Percentiles rank a stretch among this genome's conserved stretches.
Evolutionary conservation across 1,140 invertebrate species (phyloP).

Genomic region (Drosophila watanabei): DNA sequence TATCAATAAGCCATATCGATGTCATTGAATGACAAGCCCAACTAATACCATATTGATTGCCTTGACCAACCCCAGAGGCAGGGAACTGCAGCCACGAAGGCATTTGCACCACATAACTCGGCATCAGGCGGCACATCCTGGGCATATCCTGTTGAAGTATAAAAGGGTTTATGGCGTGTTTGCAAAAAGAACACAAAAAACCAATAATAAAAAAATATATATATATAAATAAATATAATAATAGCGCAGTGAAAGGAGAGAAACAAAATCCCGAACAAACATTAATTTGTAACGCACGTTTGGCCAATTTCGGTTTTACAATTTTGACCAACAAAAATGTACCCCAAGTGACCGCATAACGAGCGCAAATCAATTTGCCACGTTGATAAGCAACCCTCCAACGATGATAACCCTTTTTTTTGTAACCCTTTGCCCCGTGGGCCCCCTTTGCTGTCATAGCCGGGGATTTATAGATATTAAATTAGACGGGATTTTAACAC

Average conservation of each 20-base stretch:
- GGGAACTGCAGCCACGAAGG: conserved; percentile 28
- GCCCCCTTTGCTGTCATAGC: conserved; percentile 55
- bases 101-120: conserved; percentile 81
- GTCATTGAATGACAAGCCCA: conserved; percentile 73
- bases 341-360: conserved; percentile 82
- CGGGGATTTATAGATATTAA: conserved; percentile 81
- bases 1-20: conserved; percentile 71
- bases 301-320: conserved; percentile 79
- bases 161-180: conserved; percentile 83
- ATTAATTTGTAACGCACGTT: conserved; percentile 84
- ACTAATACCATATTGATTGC: conserved; percentile 81
- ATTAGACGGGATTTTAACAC: conserved; percentile 78
- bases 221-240: conserved; percentile 46
- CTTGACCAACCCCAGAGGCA: conserved; percentile 50
- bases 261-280: conserved; percentile 77
- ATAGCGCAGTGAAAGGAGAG: conserved; percentile 28
- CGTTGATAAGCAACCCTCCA: conserved; percentile 76
- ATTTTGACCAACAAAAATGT: conserved; percentile 77
- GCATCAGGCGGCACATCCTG: conserved; percentile 55
- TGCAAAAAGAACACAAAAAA: conserved; percentile 35
- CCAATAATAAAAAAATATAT: conserved; percentile 23
- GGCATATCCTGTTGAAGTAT: conserved; percentile 71
- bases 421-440: conserved; percentile 22
- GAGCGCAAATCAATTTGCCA: conserved; percentile 81
- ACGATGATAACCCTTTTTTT: conserved; percentile 53